A percentile compares a stretch with the other conserved stretches of the same genome.
Conservation (phyloP, 2,113 vertebrate genomes). For the Passer montanus region DNA sequence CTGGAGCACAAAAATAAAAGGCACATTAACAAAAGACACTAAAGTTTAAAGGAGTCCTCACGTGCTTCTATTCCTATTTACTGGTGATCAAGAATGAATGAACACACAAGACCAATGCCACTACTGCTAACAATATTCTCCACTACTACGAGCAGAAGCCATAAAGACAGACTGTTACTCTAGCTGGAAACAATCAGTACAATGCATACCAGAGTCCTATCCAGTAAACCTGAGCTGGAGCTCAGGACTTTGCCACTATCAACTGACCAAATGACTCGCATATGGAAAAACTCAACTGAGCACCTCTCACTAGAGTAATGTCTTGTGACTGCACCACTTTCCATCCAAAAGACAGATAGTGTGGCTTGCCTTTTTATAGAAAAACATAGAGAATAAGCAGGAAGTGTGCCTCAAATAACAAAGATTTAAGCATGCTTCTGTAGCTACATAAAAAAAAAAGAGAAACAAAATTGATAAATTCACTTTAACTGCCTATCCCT, state of each 20-base stretch:
- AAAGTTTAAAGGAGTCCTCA: not conserved
- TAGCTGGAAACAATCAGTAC: conserved; percentile 61
- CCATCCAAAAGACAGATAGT: not conserved
- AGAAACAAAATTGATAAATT: not conserved
- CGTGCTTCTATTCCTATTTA: not conserved
- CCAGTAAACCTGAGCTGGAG: conserved; percentile 40
- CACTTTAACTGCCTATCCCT: not conserved
- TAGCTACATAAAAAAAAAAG: not conserved
- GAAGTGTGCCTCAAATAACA: not conserved
- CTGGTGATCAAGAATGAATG: conserved; percentile 10
- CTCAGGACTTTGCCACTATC: not conserved
- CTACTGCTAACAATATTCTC: conserved; percentile 3
- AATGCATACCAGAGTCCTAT: conserved; percentile 31
- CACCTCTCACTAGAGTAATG: not conserved
- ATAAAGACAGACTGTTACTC: conserved; percentile 5
- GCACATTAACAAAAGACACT: not conserved
- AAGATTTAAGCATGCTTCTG: not conserved
- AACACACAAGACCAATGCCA: not conserved
- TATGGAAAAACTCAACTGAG: conserved; percentile 42
- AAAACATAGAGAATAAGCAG: not conserved
- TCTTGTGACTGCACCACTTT: not conserved
- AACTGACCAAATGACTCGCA: conserved; percentile 43
- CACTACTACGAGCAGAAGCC: conserved; percentile 8
- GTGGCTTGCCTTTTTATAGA: not conserved
- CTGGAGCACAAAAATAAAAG: not conserved